These are phyloP conservation scores for Euzophera pinguis DNA, from an alignment of 2,888 invertebrate species.

Conservation along the genomic window DNA sequence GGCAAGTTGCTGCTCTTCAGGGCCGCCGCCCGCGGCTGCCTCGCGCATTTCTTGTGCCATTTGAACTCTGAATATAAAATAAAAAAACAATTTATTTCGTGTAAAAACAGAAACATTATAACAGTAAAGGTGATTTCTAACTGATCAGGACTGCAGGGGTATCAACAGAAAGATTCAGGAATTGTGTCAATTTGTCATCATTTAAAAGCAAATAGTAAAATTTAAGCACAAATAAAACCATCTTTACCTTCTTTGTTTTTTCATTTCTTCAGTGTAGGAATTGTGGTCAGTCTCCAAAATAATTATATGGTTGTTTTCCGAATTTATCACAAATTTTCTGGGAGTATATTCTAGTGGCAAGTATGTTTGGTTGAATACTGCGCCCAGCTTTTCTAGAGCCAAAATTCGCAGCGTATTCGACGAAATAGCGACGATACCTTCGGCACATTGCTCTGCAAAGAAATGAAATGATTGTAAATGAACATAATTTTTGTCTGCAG, in stretches of 20 bases:
- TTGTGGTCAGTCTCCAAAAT: conserved; percentile 99
- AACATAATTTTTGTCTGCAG: neutral
- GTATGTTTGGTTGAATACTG: conserved; percentile 98
- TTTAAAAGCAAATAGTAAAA: conserved; percentile 14
- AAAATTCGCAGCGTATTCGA: conserved; percentile 98
- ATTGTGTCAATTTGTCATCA: conserved; percentile 68
- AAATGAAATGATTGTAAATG: too few relatives aligned
- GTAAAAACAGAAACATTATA: neutral
- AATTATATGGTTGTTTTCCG: conserved; percentile 93
- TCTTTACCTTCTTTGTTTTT: conserved; percentile 86
- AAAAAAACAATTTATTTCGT: neutral
- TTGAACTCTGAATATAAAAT: conserved; percentile 83
- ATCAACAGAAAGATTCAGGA: conserved; percentile 59
- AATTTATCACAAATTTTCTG: conserved; percentile 95
- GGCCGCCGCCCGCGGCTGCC: conserved; percentile 89
- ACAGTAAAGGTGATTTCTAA: conserved; percentile 1
- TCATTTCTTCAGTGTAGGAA: conserved; percentile 98
- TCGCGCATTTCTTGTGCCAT: conserved; percentile 99
- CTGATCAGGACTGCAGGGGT: conserved; percentile 69
- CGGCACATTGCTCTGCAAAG: conserved; percentile 94
- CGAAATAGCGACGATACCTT: conserved; percentile 99
- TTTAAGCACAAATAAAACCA: neutral
- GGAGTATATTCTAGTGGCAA: conserved; percentile 97
- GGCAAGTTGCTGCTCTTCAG: conserved; percentile 96
- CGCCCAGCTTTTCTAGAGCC: conserved; percentile 98